Conservation (phyloP, 2,888 invertebrate genomes). For the Conus canariensis region DNA sequence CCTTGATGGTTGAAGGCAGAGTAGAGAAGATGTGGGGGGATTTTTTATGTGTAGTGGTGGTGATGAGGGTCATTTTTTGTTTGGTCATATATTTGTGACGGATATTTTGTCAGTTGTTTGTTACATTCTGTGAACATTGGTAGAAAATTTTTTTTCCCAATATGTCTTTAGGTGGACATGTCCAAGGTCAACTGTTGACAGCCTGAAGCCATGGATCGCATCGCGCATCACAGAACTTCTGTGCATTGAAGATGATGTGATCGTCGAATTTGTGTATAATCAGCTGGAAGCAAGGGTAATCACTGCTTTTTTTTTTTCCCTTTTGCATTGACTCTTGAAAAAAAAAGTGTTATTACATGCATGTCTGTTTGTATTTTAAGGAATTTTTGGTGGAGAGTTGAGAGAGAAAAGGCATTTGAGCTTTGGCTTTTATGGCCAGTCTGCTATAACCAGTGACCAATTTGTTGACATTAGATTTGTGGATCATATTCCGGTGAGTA, state of each 20-base stretch:
- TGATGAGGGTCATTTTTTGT: too few relatives aligned
- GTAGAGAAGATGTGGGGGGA: too few relatives aligned
- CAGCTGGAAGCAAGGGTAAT: constrained; percentile 87
- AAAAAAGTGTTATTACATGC: neutral
- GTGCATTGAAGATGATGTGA: constrained; percentile 98
- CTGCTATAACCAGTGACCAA: constrained; percentile 13
- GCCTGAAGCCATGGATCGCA: constrained; percentile 99
- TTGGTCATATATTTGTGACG: too few relatives aligned
- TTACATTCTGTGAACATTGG: neutral
- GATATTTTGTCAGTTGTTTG: neutral
- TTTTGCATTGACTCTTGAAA: neutral
- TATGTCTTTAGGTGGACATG: constrained; percentile 91
- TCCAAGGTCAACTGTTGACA: constrained; percentile 98
- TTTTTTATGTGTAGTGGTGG: too few relatives aligned
- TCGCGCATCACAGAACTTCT: constrained; percentile 96
- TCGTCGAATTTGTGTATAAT: constrained; percentile 98
- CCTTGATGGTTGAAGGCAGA: too few relatives aligned
- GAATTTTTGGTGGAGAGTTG: constrained; percentile 27
- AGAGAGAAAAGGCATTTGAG: constrained; percentile 2
- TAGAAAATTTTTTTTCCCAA: too few relatives aligned
- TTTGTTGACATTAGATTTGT: constrained; percentile 12
- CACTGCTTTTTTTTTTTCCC: neutral
- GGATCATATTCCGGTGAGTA: neutral
- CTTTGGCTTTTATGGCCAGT: constrained; percentile 3
- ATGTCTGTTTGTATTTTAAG: constrained; percentile 26